phyloP scores from a whole-genome alignment of 2,113 vertebrate genomes.

The Myanophis thanlyinensis region DNA sequence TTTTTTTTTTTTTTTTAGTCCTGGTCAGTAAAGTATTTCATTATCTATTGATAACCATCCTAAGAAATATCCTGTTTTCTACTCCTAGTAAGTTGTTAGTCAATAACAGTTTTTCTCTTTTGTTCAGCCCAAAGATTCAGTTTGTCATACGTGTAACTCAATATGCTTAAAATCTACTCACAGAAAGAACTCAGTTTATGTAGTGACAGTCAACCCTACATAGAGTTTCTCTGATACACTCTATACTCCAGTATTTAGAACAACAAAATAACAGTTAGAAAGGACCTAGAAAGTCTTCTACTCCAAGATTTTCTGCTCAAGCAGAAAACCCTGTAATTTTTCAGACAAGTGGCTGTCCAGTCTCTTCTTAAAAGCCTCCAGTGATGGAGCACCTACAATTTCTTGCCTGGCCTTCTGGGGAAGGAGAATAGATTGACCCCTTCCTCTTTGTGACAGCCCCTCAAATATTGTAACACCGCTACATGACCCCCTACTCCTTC shows the following conservation, averaged over 20 bases:
- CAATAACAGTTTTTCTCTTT: not conserved
- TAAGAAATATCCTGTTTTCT: not conserved
- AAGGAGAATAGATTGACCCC: too few relatives aligned
- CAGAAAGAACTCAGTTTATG: not conserved
- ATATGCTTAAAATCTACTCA: not conserved
- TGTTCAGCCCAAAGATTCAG: rapidly evolving
- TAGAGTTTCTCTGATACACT: not conserved
- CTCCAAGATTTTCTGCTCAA: not conserved
- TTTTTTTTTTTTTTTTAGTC: not conserved
- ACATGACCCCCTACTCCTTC: too few relatives aligned
- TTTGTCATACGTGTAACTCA: not conserved
- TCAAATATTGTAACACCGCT: too few relatives aligned
- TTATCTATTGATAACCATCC: not conserved
- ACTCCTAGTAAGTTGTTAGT: not conserved
- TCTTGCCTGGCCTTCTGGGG: too few relatives aligned
- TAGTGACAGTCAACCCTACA: not conserved
- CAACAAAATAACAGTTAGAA: not conserved
- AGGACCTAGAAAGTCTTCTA: not conserved
- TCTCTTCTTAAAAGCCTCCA: too few relatives aligned
- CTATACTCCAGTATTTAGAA: not conserved
- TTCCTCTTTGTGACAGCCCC: too few relatives aligned
- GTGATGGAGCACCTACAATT: too few relatives aligned
- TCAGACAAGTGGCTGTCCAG: too few relatives aligned
- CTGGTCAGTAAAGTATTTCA: not conserved
- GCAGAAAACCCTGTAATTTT: too few relatives aligned